Conservation (phyloP, 2,113 vertebrate species). For the Leptodactylus fuscus region DNA sequence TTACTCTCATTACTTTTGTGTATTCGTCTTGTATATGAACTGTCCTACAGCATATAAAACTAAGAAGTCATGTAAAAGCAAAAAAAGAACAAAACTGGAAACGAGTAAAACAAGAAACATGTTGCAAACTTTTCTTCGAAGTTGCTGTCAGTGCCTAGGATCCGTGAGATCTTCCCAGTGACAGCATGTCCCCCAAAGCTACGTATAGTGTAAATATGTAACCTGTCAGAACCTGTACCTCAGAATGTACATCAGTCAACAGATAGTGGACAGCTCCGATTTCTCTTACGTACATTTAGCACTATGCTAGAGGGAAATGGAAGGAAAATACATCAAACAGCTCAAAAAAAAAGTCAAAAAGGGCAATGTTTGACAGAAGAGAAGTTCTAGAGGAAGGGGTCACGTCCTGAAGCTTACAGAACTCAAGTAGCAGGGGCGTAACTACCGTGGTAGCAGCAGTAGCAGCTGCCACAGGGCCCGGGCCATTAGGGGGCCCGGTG, state of each 20-base stretch:
- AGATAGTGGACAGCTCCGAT: constrained; percentile 27
- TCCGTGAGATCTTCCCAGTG: neutral
- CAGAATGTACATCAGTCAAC: constrained; percentile 22
- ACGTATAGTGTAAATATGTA: constrained; percentile 30
- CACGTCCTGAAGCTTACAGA: neutral
- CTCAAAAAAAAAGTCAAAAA: neutral
- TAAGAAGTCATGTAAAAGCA: neutral
- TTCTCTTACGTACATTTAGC: neutral
- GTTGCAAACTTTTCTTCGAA: neutral
- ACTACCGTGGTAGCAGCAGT: no score
- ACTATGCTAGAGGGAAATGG: constrained; percentile 6
- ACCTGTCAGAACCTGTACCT: constrained; percentile 40
- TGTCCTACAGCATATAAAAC: neutral
- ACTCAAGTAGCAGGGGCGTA: no score
- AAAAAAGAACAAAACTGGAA: neutral
- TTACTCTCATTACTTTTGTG: no score
- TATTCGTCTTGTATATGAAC: no score
- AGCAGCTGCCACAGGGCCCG: no score
- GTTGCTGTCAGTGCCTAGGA: neutral
- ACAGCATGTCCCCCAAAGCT: constrained; percentile 38
- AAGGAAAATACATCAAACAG: constrained; percentile 17
- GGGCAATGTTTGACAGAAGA: constrained; percentile 2
- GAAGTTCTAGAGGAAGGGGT: constrained; percentile 18
- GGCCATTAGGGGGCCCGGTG: no score
- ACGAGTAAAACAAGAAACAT: neutral